Evolutionary conservation across 2,888 invertebrate species (phyloP).

Genomic region (Drosophila phalerata): DNA sequence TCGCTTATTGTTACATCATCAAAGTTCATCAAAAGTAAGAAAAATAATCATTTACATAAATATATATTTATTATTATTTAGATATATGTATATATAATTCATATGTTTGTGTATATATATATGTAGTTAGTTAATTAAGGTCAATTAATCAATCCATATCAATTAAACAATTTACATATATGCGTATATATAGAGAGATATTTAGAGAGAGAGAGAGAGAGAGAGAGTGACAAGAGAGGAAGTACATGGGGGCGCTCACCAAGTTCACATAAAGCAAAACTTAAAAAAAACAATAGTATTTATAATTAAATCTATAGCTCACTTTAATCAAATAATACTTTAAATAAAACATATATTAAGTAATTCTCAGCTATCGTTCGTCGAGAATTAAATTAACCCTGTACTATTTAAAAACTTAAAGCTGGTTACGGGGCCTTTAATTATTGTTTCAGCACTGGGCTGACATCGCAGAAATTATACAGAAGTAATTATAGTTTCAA

Average conservation of each 20-base stretch:
- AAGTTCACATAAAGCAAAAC: constrained; percentile 70
- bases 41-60: constrained; percentile 73
- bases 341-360: neutral
- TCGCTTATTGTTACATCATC: constrained; percentile 77
- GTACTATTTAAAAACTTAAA: constrained; percentile 34
- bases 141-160: constrained; percentile 78
- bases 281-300: constrained; percentile 26
- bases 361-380: neutral
- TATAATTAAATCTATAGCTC: constrained; percentile 2
- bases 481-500: constrained; percentile 52
- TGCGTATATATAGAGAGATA: constrained; percentile 61
- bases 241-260: constrained; percentile 73
- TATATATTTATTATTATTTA: constrained; percentile 54
- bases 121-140: constrained; percentile 48
- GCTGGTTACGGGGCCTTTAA: constrained; percentile 25
- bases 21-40: constrained; percentile 76
- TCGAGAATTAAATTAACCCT: constrained; percentile 4
- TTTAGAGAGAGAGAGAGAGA: constrained; percentile 50
- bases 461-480: constrained; percentile 59
- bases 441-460: constrained; percentile 12
- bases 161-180: constrained; percentile 79
- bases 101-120: constrained; percentile 37
- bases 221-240: constrained; percentile 57
- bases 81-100: constrained; percentile 45
- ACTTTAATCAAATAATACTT: neutral